Evolutionary conservation across 1,140 invertebrate genomes (phyloP), one percentile per base, ranked within the genome.

Genomic region (Papilio glaucus): DNA sequence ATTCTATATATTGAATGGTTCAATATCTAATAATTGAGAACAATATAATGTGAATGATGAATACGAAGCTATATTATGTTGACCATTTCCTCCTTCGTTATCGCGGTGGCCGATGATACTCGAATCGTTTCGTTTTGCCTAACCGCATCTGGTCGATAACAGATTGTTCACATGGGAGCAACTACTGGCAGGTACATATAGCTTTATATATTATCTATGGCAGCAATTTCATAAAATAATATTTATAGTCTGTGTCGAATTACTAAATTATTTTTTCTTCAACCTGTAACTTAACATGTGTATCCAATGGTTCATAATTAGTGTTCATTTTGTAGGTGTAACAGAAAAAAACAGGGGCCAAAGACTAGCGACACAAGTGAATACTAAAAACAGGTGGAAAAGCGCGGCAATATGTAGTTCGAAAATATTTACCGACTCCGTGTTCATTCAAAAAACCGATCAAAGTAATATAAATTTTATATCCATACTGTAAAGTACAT

Each of bases 71-170:
- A 26, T 21, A 42, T 42, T 42, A 29, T n/a, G 29, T 29, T 65
- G n/a, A 39, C 29, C 37, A 39, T 65, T 21, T 65, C 62, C 62
- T 65, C 60, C 18, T 24, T 8, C 4, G 29, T 41, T 65, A 65
- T 72, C 71, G 21, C 37, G 60, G 60, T 41, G 21, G 45, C 33
- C 41, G 10, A 6, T 60, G 21, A 49, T 65, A 65, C 15, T 5
- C 7, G n/a, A 45, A 72, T 38, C 71, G 60, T 61, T 24, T 37
- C 21, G 71, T 72, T 72, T 72, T 62, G 61, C 71, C 39, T 15
- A 65, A 72, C 71, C 71, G 21, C 71, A 72, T 72, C 61, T 63
- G 26, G 0, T 13, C 12, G 71, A 72, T 72, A 72, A 65, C 39
- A 39, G 26, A 45, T 37, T 26, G 45, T 62, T 72, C 71, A 45